Base-by-base conservation (phyloP, 1,140 invertebrate genomes). In the Rhopalosiphum padi region DNA sequence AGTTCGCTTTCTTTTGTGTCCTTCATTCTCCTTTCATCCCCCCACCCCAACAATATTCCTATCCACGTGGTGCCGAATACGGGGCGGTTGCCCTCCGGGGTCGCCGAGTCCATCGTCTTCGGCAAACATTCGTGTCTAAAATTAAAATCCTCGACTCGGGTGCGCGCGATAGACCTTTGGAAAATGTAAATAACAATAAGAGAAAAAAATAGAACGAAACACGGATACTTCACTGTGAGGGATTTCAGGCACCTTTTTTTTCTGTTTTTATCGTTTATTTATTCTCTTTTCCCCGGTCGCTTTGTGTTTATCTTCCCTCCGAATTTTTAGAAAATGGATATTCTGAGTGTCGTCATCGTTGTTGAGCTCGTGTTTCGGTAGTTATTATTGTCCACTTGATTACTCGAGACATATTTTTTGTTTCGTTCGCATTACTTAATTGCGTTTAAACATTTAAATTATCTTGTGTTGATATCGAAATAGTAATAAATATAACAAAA, bases 81-180 rank as follows among this genome's bases (percentile, higher is more conserved):
- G 43, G 85, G 25, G 25, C 5, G 86, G n/a, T 83, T 87, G 86
- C 86, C 88, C 48, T 55, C 48, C 35, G 51, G 86, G 88, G 86
- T 46, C 46, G 0, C 43, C 18, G 43, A 30, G 37, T 25, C 86
- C 85, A 25, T 87, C 43, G 90, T 92, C 91, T 82, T 92, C 30
- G 30, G 91, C 46, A 92, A 92, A 92, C 91, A 92, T 92, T 46
- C 77, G 77, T 48, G 51, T 92, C 43, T 77, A 43, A 92, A 83
- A 83, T 83, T 92, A 83, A 85, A 92, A 92, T n/a, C 91, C 30
- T 51, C 68, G 53, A n/a, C 35, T 35, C 35, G 43, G 25, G 25
- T 7, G 85, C 85, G 25, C 43, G 77, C 46, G 68, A 46, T 25
- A 43, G 41, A 82, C 77, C 46, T 92, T 37, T 83, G 90, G 9